Percentiles rank a stretch among this genome's conserved stretches.
Evolutionary conservation across 1,140 invertebrate genomes (phyloP).

Genomic region (Eriosoma lanigerum): DNA sequence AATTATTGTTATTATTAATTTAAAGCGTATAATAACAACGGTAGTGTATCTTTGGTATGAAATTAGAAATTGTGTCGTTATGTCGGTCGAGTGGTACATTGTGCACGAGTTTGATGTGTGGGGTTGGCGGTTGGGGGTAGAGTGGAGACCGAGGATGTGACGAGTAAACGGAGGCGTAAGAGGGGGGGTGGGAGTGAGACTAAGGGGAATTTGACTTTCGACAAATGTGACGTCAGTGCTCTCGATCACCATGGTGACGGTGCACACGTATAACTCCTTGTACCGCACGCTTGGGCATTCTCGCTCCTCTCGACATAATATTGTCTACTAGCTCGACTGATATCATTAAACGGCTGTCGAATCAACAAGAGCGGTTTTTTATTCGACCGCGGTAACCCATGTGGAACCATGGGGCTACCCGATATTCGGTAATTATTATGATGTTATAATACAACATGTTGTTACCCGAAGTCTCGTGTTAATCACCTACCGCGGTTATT

Average conservation of each 20-base stretch:
- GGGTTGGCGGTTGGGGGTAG: neutral
- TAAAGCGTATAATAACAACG: neutral
- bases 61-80: slow-evolving; percentile 4
- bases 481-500: too few relatives aligned
- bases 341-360: slow-evolving; percentile 18
- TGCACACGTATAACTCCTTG: slow-evolving; percentile 18
- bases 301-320: neutral
- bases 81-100: neutral
- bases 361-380: neutral
- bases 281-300: neutral
- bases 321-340: neutral
- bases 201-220: slow-evolving; percentile 20
- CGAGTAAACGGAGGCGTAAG: neutral
- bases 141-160: neutral
- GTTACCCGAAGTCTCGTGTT: too few relatives aligned
- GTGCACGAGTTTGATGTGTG: too few relatives aligned
- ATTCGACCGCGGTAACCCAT: neutral
- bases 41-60: too few relatives aligned
- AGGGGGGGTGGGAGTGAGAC: too few relatives aligned
- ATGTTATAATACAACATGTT: too few relatives aligned
- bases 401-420: neutral
- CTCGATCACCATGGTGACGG: slow-evolving; percentile 17
- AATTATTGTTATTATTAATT: too few relatives aligned
- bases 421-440: too few relatives aligned
- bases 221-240: slow-evolving; percentile 39